phyloP scores from a whole-genome alignment of 2,797 vertebrate genomes.

The Melanotaenia parkinsoni region DNA sequence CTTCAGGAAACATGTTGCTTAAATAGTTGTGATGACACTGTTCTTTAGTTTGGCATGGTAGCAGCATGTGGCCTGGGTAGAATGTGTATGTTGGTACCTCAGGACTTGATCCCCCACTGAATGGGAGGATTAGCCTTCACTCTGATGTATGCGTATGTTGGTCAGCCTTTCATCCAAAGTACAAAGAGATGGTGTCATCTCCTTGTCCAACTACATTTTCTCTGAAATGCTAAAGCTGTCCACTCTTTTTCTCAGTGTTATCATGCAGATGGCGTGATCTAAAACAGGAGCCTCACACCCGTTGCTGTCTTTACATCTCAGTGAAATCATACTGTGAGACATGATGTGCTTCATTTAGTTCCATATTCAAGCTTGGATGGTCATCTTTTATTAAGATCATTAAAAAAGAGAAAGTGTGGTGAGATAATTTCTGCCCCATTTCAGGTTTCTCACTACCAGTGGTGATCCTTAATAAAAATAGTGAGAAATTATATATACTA shows the following conservation, averaged over 20 bases:
- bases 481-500: not conserved
- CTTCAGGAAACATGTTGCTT: slow-evolving; percentile 9
- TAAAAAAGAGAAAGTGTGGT: not conserved
- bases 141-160: slow-evolving; percentile 60
- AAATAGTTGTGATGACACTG: slow-evolving; percentile 20
- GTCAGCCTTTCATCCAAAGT: slow-evolving; percentile 59
- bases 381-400: slow-evolving; percentile 1
- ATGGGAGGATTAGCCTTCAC: slow-evolving; percentile 71
- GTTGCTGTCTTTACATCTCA: not conserved
- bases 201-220: slow-evolving; percentile 4
- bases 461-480: not conserved
- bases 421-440: not conserved
- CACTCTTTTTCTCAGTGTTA: slow-evolving; percentile 1
- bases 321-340: not conserved
- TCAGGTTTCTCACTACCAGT: not conserved
- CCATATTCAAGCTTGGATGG: not conserved
- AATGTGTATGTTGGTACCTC: slow-evolving; percentile 65
- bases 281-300: not conserved
- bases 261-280: slow-evolving; percentile 4
- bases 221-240: slow-evolving; percentile 29
- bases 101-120: slow-evolving; percentile 70
- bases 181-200: slow-evolving; percentile 53
- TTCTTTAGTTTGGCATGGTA: slow-evolving; percentile 25
- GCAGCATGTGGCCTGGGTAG: slow-evolving; percentile 30
- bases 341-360: not conserved